These are phyloP conservation scores for Poecilia gillii DNA, from an alignment of 2,797 vertebrate genomes.

Conservation along the genomic window DNA sequence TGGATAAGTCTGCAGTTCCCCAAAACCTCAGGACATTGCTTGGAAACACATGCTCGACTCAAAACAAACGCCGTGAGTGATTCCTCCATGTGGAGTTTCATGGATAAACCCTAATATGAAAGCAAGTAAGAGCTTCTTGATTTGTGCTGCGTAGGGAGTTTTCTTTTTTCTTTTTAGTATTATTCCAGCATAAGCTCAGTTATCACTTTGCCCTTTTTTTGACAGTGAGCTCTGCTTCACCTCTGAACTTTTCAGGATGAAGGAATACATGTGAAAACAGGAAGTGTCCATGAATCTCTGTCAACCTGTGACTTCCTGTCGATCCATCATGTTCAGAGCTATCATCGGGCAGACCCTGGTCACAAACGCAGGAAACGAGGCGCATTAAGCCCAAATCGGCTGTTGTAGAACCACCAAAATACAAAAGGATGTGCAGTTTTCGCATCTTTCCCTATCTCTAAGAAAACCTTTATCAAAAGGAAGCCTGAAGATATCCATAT, in stretches of 20 bases:
- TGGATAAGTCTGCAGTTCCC: conserved; percentile 48
- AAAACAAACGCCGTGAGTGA: conserved; percentile 57
- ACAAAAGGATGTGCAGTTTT: conserved; percentile 3
- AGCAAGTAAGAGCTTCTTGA: conserved; percentile 31
- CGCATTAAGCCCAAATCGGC: conserved; percentile 54
- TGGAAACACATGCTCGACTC: conserved; percentile 43
- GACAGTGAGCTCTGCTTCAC: conserved; percentile 28
- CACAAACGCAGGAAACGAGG: conserved; percentile 41
- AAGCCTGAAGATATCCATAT: conserved; percentile 7
- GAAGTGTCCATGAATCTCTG: conserved; percentile 62
- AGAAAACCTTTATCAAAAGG: conserved; percentile 22
- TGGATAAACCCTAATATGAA: conserved; percentile 30
- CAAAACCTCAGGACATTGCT: conserved; percentile 55
- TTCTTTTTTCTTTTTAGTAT: neutral
- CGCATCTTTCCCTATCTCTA: conserved; percentile 7
- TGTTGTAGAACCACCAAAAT: conserved; percentile 15
- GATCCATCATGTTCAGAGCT: conserved; percentile 57
- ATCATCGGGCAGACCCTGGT: conserved; percentile 28
- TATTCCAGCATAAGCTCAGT: conserved; percentile 10
- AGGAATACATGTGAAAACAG: conserved; percentile 52
- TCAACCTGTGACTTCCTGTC: conserved; percentile 60
- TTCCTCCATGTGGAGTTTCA: conserved; percentile 22
- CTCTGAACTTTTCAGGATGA: conserved; percentile 44
- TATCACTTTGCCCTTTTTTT: conserved; percentile 20
- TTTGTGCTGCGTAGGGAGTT: neutral